Evolutionary conservation across 2,888 invertebrate species (phyloP).

Genomic region (Hydroisotoma schaefferi): DNA sequence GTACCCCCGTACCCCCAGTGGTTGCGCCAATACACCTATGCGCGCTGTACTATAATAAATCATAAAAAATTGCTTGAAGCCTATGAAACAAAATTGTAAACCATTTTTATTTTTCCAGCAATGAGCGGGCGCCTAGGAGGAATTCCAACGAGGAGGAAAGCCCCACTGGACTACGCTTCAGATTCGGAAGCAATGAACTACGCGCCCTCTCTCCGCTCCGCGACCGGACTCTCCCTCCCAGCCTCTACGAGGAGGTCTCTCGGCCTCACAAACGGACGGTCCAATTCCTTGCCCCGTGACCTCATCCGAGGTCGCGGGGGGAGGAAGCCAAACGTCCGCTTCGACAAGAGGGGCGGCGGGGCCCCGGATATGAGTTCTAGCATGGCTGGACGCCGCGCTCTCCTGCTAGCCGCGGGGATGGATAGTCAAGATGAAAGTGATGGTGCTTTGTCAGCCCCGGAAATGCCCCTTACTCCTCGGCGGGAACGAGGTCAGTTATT

Average conservation of each 20-base stretch:
- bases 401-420: conserved; percentile 52
- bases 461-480: conserved; percentile 64
- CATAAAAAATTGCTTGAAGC: too few relatives aligned
- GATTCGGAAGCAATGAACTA: conserved; percentile 69
- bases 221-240: conserved; percentile 62
- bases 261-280: conserved; percentile 51
- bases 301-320: conserved; percentile 51
- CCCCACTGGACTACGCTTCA: conserved; percentile 85
- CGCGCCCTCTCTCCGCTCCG: conserved; percentile 44
- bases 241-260: conserved; percentile 59
- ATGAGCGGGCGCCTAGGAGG: conserved; percentile 40
- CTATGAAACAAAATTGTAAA: background rate
- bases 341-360: conserved; percentile 49
- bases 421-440: conserved; percentile 72
- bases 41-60: too few relatives aligned
- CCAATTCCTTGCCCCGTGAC: conserved; percentile 53
- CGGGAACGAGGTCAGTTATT: conserved; percentile 59
- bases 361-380: conserved; percentile 44
- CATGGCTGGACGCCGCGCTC: conserved; percentile 54
- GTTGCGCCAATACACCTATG: too few relatives aligned
- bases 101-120: conserved; percentile 18
- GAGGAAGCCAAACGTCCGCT: conserved; percentile 49
- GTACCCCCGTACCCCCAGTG: too few relatives aligned
- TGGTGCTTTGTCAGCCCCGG: conserved; percentile 75
- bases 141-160: conserved; percentile 41